Evolutionary conservation across 2,888 invertebrate species (phyloP), one percentile per base, ranked within the genome.

Genomic region (Stenoptilia bipunctidactyla): DNA sequence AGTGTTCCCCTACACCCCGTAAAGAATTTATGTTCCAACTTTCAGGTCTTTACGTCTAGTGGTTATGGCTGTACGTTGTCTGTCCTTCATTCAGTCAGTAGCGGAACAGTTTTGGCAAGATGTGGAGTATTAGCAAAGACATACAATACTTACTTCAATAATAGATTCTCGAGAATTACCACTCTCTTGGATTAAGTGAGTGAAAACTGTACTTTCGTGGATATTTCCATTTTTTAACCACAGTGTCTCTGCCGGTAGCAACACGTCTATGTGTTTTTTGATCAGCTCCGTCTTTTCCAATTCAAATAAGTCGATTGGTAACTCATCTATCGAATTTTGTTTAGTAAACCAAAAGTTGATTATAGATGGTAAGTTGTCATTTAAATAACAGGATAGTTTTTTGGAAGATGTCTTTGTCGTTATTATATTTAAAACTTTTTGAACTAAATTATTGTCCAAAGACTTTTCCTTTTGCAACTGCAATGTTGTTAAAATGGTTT

Each of bases 401-500:
- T 52, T 49, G 40, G 55, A 44, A 40, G 65, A 52, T 40, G 69
- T 49, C 41, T 51, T 47, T n/a, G 52, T 60, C 1, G 62, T 60
- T 2, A 85, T 65, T 42, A 61, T 61, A 36, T 61, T 55, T 5
- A 88, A 58, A 13, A 85, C 74, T 56, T 82, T 86, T 15, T 64
- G 64, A 1, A 85, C 70, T 27, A 76, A 56, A 13, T 51, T 50
- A 39, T 63, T 60, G 38, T 84, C 70, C 34, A 89, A 56, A 2
- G 71, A 63, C 61, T 88, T 87, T 4, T 77, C 68, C 38, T 80
- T 70, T 39, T 85, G 75, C 27, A 90, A 58, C 53, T 79, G 62
- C 12, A 90, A 58, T 13, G 90, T 58, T 27, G 73, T 63, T 39
- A 83, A 74, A 1, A 91, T 55, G 34, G 87, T 80, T 48, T 73